Conservation (phyloP, 2,888 invertebrate species). For the Euspilapteryx auroguttella region DNA sequence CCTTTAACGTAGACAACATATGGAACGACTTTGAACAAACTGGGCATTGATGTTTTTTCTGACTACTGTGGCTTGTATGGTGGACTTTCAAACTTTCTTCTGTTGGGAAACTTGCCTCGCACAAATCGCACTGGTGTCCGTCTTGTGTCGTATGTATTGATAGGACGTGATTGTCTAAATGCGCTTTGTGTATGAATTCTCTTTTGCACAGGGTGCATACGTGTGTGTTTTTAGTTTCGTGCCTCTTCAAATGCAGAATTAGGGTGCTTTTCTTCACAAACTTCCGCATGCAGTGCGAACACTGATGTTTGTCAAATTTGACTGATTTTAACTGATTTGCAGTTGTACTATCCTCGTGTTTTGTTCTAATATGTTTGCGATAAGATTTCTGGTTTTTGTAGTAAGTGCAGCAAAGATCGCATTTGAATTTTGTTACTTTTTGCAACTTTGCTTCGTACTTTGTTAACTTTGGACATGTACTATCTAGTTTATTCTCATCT, state of each 20-base stretch:
- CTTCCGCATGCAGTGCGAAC: constrained; percentile 31
- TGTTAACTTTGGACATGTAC: too few species aligned
- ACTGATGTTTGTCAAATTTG: constrained; percentile 14
- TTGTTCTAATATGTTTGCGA: not conserved
- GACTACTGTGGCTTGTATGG: constrained; percentile 37
- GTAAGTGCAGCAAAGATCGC: not conserved
- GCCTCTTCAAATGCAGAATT: constrained; percentile 28
- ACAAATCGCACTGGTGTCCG: constrained; percentile 45
- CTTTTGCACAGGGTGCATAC: constrained; percentile 34
- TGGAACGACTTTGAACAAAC: constrained; percentile 38
- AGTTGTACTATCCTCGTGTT: not conserved
- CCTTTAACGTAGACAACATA: constrained; percentile 60
- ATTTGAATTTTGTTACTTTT: not conserved
- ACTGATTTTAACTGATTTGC: too few species aligned
- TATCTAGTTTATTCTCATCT: too few species aligned
- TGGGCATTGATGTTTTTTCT: constrained; percentile 51
- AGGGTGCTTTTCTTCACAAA: constrained; percentile 29
- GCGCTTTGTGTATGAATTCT: constrained; percentile 59
- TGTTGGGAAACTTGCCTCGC: constrained; percentile 31
- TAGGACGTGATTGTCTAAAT: constrained; percentile 52
- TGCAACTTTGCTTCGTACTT: too few species aligned
- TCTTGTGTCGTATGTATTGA: constrained; percentile 40
- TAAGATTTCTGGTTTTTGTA: not conserved
- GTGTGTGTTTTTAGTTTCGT: constrained; percentile 19
- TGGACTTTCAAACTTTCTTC: constrained; percentile 43